These are phyloP conservation scores for Manis crassicaudata DNA, from an alignment of 2,797 vertebrate genomes.

Conservation along the genomic window DNA sequence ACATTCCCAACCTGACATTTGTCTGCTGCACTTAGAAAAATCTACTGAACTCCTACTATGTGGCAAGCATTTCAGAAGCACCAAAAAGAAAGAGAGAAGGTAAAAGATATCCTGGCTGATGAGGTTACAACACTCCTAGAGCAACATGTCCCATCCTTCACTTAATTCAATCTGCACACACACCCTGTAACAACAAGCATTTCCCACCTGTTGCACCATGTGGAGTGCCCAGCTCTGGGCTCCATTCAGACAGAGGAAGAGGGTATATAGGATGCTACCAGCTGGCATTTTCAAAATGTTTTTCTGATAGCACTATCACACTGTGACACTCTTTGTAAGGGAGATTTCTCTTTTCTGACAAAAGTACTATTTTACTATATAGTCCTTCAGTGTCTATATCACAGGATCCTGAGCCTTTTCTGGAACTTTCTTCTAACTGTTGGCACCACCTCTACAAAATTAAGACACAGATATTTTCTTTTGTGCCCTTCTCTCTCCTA, in stretches of 20 bases:
- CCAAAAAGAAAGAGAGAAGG: neutral
- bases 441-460: neutral
- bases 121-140: neutral
- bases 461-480: neutral
- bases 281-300: neutral
- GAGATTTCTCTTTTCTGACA: neutral
- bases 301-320: neutral
- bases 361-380: neutral
- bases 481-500: neutral
- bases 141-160: neutral
- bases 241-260: neutral
- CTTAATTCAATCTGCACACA: neutral
- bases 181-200: neutral
- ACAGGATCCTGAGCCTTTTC: neutral
- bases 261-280: rapidly evolving
- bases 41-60: neutral
- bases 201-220: neutral
- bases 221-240: neutral
- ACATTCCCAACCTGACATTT: neutral
- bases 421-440: neutral
- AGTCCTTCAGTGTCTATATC: neutral
- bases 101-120: neutral
- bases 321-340: neutral
- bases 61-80: neutral
- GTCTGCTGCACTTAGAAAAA: neutral